Evolutionary conservation across 2,888 invertebrate species (phyloP).

Genomic region (Oligia strigilis): DNA sequence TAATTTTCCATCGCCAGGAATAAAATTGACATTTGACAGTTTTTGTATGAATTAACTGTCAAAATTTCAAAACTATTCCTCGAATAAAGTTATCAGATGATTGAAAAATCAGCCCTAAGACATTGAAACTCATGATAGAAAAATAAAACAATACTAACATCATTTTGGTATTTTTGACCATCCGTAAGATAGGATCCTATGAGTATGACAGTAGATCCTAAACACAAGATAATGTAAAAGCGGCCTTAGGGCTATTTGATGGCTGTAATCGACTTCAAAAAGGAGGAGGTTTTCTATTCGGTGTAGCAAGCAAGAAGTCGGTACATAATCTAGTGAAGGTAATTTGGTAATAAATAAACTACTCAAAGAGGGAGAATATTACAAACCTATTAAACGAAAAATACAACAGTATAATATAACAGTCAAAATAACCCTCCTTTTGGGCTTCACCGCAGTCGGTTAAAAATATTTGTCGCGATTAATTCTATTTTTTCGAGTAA

Average conservation of each 20-base stretch:
- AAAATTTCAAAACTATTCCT: too few species aligned
- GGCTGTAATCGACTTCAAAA: conserved; percentile 1
- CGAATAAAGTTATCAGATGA: too few species aligned
- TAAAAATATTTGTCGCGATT: background rate
- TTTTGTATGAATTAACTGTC: too few species aligned
- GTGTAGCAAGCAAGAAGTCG: conserved; percentile 2
- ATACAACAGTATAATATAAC: too few species aligned
- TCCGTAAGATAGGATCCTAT: background rate
- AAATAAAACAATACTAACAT: background rate
- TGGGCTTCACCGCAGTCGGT: too few species aligned
- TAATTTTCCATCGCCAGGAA: too few species aligned
- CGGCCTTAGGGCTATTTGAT: background rate
- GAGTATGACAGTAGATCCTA: background rate
- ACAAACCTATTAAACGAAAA: background rate
- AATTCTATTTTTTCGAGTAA: background rate
- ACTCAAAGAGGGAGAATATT: background rate
- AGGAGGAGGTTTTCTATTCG: conserved; percentile 4
- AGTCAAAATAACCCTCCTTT: background rate
- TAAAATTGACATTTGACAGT: too few species aligned
- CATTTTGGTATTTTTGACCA: background rate
- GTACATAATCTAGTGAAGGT: background rate
- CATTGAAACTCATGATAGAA: conserved; percentile 36
- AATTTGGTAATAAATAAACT: background rate
- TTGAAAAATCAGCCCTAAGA: background rate
- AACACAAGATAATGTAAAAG: conserved; percentile 13